Evolutionary conservation across 1,140 invertebrate species (phyloP), one percentile per base, ranked within the genome.

Genomic region (Papilio xuthus): DNA sequence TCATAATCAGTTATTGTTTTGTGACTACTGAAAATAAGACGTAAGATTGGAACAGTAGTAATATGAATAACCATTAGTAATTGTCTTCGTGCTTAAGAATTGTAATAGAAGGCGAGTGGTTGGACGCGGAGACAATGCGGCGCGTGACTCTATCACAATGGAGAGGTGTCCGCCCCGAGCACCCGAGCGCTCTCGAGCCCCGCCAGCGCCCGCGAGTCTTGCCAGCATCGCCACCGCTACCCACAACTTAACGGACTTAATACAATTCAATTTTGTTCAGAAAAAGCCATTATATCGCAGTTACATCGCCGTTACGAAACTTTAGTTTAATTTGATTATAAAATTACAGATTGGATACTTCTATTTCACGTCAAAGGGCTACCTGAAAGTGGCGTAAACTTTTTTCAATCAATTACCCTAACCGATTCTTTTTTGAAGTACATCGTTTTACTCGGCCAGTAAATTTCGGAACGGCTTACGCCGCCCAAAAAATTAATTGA

Each of bases 401-500:
- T 85, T 83, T 80, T 79, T 86, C 85, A 83, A 87, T 89, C 86
- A 86, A 89, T 86, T 85, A 86, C 84, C 81, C 84, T 47, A 63
- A 28, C 50, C 83, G 86, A 83, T 85, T 86, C 87, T 90, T 91
- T n/a, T 88, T 83, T 77, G 41, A 81, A 81, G 80, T 82, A 86
- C 90, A 92, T 87, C 90, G 86, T 86, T 84, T 89, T 89, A 85
- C 88, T 89, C 83, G 83, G 77, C 81, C 87, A 89, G 86, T 92
- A 93, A 93, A 93, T 93, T 94, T 89, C 84, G 89, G 90, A 86
- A 90, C 79, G 87, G 90, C 91, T 92, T 91, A 94, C 90, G 87
- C 87, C 84, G 87, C 88, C 88, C 84, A 91, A 92, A 67, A 93
- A 92, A 92, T 92, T 94, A 94, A 94, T 94, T 94, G 92, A 93